Base-by-base conservation (phyloP, 2,113 vertebrate genomes). In the Machaerirhynchus nigripectus region DNA sequence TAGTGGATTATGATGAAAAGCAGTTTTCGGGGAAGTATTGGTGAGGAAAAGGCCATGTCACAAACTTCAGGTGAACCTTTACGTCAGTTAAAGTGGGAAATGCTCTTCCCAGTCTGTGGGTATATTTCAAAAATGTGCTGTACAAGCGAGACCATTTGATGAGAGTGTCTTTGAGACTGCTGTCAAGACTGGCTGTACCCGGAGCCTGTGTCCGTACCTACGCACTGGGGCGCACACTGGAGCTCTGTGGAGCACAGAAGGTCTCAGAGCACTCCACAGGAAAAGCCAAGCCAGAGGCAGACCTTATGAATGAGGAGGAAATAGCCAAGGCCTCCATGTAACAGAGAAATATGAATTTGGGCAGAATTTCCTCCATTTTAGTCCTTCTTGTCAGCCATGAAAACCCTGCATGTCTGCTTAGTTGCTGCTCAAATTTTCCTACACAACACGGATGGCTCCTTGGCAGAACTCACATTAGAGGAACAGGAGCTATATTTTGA, bases 361-460 rank as follows among this genome's bases (percentile, higher is more conserved):
- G 35, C 15, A 49, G 27, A 95, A 89, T 59, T 74, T 44, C 27
- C 30, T 84, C 69, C 47, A 55, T 40, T 64, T 63, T 24, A 40
- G 8, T 60, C 46, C 33, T 37, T 76, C 24, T 63, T 60, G 37
- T 52, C 42, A 56, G 19, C 47, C 10, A 7, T 56, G 40, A 65
- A 75, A 82, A 40, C 40, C 31, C 46, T 75, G 22, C 20, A 46
- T 40, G 37, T 42, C 49, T 78, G n/a, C 44, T 78, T 50, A 53
- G 22, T 23, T 67, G 27, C 53, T 49, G 26, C 7, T 71, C 74
- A 90, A 68, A 60, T 21, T 89, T 52, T 74, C 42, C 61, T 64
- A 15, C 35, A 9, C 52, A 40, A 4, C 13, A 67, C 20, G 0
- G 0, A 33, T 13, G 16, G 19, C 31, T 56, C 10, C 17, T 57